phyloP scores from a whole-genome alignment of 2,888 invertebrate genomes.

The Rhimphoctona megacephalus region DNA sequence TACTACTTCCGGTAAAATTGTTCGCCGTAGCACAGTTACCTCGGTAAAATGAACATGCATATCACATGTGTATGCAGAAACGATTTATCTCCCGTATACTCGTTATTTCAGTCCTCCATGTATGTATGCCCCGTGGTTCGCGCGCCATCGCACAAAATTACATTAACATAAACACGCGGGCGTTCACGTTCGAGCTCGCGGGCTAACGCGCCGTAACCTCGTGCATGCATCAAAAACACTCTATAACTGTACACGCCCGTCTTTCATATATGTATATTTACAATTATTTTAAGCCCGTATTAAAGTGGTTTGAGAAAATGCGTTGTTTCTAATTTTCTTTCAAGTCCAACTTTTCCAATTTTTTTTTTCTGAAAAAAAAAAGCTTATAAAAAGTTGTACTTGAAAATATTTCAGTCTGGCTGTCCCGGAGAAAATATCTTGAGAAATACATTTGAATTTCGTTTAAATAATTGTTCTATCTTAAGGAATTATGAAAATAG shows the following conservation, averaged over 20 bases:
- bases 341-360: slow-evolving; percentile 14
- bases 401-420: slow-evolving; percentile 10
- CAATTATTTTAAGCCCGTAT: slow-evolving; percentile 29
- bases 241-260: slow-evolving; percentile 25
- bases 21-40: slow-evolving; percentile 54
- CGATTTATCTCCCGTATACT: slow-evolving; percentile 69
- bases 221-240: slow-evolving; percentile 55
- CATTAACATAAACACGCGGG: slow-evolving; percentile 62
- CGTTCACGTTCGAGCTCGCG: slow-evolving; percentile 55
- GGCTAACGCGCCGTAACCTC: slow-evolving; percentile 56
- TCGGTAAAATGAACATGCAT: slow-evolving; percentile 58
- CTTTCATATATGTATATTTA: slow-evolving; percentile 4
- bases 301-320: slow-evolving; percentile 17
- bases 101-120: slow-evolving; percentile 63
- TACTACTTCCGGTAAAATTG: slow-evolving; percentile 66
- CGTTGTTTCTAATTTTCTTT: slow-evolving; percentile 12
- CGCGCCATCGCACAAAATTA: slow-evolving; percentile 60
- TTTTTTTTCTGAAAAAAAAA: neutral
- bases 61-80: slow-evolving; percentile 65
- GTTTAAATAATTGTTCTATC: neutral
- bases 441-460: neutral
- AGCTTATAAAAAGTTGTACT: neutral
- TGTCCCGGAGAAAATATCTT: neutral
- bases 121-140: slow-evolving; percentile 37
- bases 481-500: neutral